These are phyloP conservation scores for Trichechus manatus DNA, from an alignment of 2,113 vertebrate species.

Conservation along the genomic window DNA sequence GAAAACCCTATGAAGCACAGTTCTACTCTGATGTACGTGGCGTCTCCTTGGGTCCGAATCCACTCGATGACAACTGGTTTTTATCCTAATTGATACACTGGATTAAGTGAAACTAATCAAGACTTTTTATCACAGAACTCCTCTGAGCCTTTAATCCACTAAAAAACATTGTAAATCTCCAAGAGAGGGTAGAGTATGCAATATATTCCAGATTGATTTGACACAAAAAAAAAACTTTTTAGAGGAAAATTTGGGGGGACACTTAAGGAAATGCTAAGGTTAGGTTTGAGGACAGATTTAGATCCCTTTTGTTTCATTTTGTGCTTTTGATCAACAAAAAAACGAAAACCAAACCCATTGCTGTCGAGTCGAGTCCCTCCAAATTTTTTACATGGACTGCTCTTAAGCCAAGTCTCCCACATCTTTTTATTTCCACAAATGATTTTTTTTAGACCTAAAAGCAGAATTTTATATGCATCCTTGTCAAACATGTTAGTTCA, in stretches of 20 bases:
- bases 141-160: slow-evolving; percentile 30
- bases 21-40: neutral
- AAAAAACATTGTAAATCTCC: neutral
- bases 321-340: neutral
- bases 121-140: slow-evolving; percentile 18
- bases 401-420: neutral
- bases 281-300: neutral
- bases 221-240: neutral
- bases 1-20: neutral
- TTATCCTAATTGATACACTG: neutral
- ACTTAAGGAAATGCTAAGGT: neutral
- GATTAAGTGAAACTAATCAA: slow-evolving; percentile 45
- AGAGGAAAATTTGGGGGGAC: slow-evolving; percentile 35
- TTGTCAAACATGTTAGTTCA: neutral
- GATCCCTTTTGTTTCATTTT: neutral
- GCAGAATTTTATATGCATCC: slow-evolving; percentile 16
- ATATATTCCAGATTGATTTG: slow-evolving; percentile 54
- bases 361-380: neutral
- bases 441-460: neutral
- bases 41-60: neutral
- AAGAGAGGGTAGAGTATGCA: neutral
- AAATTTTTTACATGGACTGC: neutral
- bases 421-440: slow-evolving; percentile 45
- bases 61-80: neutral
- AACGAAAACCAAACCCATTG: no score